Conservation (phyloP, 1,140 invertebrate genomes). For the Sinella curviseta region DNA sequence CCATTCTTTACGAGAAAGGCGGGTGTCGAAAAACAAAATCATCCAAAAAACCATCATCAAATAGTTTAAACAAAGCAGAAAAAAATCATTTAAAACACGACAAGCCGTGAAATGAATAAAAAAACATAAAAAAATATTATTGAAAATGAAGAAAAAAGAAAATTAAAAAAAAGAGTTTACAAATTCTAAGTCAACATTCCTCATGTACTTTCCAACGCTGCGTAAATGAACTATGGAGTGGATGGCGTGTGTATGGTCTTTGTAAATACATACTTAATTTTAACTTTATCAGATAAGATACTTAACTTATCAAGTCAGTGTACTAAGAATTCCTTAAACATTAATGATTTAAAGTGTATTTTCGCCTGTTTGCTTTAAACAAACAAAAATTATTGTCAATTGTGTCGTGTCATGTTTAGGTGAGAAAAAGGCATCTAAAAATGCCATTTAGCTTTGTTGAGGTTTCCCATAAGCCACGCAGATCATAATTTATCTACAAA, state of each 20-base stretch:
- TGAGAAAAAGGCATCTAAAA: no score
- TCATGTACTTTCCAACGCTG: conserved; percentile 30
- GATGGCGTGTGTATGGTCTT: conserved; percentile 5
- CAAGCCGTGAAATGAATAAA: neutral
- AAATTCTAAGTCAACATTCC: conserved; percentile 29
- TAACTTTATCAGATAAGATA: neutral
- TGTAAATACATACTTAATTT: conserved; percentile 6
- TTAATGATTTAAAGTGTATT: no score
- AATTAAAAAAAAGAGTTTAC: neutral
- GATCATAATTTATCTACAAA: no score
- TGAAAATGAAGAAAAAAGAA: neutral
- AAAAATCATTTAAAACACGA: neutral
- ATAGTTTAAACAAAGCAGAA: neutral
- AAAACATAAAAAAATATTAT: neutral
- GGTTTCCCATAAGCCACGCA: no score
- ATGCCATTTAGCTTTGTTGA: no score
- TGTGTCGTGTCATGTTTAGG: no score
- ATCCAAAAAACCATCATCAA: neutral
- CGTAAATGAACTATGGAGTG: conserved; percentile 26
- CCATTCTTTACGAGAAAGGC: neutral
- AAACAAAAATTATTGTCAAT: no score
- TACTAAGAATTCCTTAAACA: no score
- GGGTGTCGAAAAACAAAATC: neutral
- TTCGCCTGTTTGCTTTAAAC: no score
- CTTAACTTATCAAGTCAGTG: no score